Base-by-base conservation (phyloP, 2,888 invertebrate genomes). In the Deroplatys truncata region DNA sequence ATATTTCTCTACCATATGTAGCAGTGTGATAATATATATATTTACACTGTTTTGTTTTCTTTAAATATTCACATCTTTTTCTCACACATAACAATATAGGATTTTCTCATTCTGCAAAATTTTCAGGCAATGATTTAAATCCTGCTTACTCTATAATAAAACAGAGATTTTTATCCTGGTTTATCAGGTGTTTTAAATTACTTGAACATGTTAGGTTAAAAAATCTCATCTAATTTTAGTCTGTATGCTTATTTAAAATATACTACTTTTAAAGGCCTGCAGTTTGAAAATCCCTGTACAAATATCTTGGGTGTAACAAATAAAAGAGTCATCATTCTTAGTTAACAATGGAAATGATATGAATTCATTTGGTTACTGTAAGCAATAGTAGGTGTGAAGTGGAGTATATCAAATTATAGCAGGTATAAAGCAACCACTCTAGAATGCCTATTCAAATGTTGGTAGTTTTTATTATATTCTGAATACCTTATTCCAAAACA, bases 211-310 rank as follows among this genome's bases (percentile, higher is more conserved):
- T 72, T 72, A 72, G 56, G 25, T 72, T 72, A 72, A 72, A 72
- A 72, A 72, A 72, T 72, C 20, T 72, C 56, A 72, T 72, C 56
- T 72, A 72, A 25, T 72, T 72, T 72, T 72, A 20, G 20, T 20
- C 16, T 72, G 16, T 72, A 72, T 72, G 25, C 25, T 72, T 72
- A 72, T 72, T 72, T 72, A 72, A 72, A 72, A 72, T 72, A 72
- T 72, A 72, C 56, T 72, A 72, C 56, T 72, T 72, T 72, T 72
- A 72, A 72, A 72, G 56, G 56, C 15, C 43, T 43, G 43, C 7
- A 43, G 35, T 85, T 29, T 56, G 87, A 87, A 82, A 82, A 87
- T 87, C 87, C 82, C 82, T 87, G 87, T 87, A 43, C 43, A 29
- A 87, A 82, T 87, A n/a, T 87, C 10, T 25, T 85, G 16, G 15